A percentile compares a stretch with the other conserved stretches of the same genome.
Conservation (phyloP, 2,888 invertebrate genomes). For the Synergus umbraculus region DNA sequence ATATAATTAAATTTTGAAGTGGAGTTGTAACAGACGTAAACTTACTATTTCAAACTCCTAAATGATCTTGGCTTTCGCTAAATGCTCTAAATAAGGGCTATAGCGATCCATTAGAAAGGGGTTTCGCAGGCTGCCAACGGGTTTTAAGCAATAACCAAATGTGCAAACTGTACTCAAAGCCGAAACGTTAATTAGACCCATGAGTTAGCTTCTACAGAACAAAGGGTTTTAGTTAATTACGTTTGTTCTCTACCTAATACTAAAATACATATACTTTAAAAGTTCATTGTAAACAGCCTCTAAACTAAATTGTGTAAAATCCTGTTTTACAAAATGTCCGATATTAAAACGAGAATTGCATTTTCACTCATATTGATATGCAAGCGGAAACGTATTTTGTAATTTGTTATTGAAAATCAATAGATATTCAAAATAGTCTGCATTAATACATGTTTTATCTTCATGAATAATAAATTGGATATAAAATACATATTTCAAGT, state of each 20-base stretch:
- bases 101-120: constrained; percentile 23
- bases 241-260: neutral
- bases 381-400: neutral
- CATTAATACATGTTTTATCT: neutral
- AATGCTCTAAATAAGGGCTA: constrained; percentile 15
- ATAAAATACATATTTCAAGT: neutral
- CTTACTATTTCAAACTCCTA: constrained; percentile 20
- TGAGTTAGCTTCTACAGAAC: constrained; percentile 21
- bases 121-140: constrained; percentile 1
- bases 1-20: constrained; percentile 15
- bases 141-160: constrained; percentile 41
- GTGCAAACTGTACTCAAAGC: constrained; percentile 13
- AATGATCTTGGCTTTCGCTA: constrained; percentile 36
- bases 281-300: neutral
- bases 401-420: neutral
- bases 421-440: neutral
- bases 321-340: neutral
- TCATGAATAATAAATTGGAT: neutral
- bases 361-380: neutral
- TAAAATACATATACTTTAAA: constrained; percentile 12
- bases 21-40: constrained; percentile 1
- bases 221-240: constrained; percentile 2
- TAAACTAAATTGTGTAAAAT: neutral
- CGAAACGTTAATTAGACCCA: constrained; percentile 38
- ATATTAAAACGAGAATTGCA: neutral